Evolutionary conservation across 2,888 invertebrate species (phyloP), one percentile per base, ranked within the genome.

Genomic region (Palloptera scutellata): DNA sequence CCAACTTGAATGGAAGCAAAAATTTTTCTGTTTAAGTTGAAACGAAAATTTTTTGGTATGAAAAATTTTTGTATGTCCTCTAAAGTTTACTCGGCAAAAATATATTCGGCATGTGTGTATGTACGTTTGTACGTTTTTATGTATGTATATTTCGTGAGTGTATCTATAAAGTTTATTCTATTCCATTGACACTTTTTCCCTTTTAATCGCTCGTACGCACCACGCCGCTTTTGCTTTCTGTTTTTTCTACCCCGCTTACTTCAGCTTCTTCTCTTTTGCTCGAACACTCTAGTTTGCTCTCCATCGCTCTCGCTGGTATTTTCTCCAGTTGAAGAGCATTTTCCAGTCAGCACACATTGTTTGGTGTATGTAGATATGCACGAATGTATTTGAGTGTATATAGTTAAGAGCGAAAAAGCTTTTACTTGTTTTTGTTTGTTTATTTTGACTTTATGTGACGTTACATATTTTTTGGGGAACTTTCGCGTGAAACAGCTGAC

Each of bases 111-210:
- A 30, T 30, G 30, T 30, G 30, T 30, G 30, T 30, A 30, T 2
- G 30, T 30, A 30, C n/a, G 52, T 52, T 13, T 55, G 9, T 45
- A 5, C 43, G 54, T 20, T 19, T 30, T 1, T 42, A 12, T 19
- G 45, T 42, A 15, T 54, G 30, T 48, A 43, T 42, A 15, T 41
- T 15, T 60, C 40, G 65, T 61, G 68, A 67, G 70, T 68, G 74
- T 74, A 74, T 76, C 74, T 71, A 76, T 74, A 76, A 75, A 77
- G 73, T 74, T 75, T 68, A 57, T 30, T 30, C 30, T 65, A 72
- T 70, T 79, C 80, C 78, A 79, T 76, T 79, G 78, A 79, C 80
- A 80, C 77, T 75, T 76, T 77, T 75, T 77, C 66, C 71, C 76
- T 63, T 61, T 64, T 52, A 19, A 11, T 61, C 54, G 57, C 57